A percentile compares a stretch with the other conserved stretches of the same genome.
phyloP scores from a whole-genome alignment of 2,113 vertebrate genomes.

The Pelecanoides urinatrix region DNA sequence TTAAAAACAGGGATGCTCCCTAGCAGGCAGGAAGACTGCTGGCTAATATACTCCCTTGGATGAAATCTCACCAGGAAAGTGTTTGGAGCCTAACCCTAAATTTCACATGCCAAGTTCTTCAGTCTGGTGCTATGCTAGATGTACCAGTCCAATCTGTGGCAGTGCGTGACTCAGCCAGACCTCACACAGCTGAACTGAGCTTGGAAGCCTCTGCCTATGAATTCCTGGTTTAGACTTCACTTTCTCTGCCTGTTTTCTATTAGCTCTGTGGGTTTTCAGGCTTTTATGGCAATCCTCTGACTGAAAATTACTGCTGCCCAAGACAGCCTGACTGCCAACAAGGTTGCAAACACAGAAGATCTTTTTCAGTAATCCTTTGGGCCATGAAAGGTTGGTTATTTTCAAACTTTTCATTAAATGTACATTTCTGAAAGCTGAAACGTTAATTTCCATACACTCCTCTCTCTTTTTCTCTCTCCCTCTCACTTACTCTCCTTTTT shows the following conservation, averaged over 20 bases:
- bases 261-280: conserved; percentile 79
- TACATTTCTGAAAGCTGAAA: conserved; percentile 56
- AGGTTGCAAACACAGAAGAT: conserved; percentile 57
- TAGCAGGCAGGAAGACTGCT: not conserved
- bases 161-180: conserved; percentile 71
- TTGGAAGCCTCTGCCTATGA: conserved; percentile 60
- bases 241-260: conserved; percentile 86
- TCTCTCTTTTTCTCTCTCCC: not conserved
- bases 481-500: conserved; percentile 27
- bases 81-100: conserved; percentile 5
- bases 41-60: not conserved
- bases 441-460: conserved; percentile 25
- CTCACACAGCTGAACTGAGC: conserved; percentile 68
- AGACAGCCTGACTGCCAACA: conserved; percentile 67
- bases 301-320: conserved; percentile 68
- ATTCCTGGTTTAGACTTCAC: conserved; percentile 80
- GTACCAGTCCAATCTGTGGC: conserved; percentile 50
- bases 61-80: conserved; percentile 27
- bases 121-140: conserved; percentile 50
- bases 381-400: conserved; percentile 38
- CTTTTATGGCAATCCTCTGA: conserved; percentile 66
- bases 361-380: conserved; percentile 45
- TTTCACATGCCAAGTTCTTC: conserved; percentile 9
- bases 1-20: conserved; percentile 1
- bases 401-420: conserved; percentile 59